phyloP scores from a whole-genome alignment of 2,797 vertebrate genomes.

The Pseudomugil tenellus region DNA sequence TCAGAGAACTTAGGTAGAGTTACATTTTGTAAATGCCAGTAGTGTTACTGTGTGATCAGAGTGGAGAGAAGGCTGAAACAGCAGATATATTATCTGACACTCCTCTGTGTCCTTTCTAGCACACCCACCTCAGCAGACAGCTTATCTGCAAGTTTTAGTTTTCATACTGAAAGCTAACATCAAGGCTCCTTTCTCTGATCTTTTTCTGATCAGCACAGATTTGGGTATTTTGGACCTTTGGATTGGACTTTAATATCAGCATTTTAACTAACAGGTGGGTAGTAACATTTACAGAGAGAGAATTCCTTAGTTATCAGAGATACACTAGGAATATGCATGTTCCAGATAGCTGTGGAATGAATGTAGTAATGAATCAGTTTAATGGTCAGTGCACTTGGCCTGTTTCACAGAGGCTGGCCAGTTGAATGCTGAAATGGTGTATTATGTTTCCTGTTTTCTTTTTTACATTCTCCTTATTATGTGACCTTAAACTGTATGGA shows the following conservation, averaged over 20 bases:
- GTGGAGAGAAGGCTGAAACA: slow-evolving; percentile 74
- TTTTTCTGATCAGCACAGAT: slow-evolving; percentile 31
- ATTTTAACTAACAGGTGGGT: slow-evolving; percentile 63
- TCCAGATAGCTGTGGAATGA: slow-evolving; percentile 6
- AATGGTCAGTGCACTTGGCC: neutral
- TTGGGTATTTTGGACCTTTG: slow-evolving; percentile 32
- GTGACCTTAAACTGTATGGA: neutral
- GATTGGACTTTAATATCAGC: slow-evolving; percentile 36
- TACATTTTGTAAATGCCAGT: slow-evolving; percentile 60
- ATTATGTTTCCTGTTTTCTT: neutral
- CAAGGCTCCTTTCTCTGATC: slow-evolving; percentile 11
- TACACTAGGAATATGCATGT: slow-evolving; percentile 3
- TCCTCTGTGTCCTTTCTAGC: slow-evolving; percentile 55
- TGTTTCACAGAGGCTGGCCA: neutral
- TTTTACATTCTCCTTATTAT: neutral
- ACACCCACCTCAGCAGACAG: slow-evolving; percentile 44
- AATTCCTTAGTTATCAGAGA: slow-evolving; percentile 12
- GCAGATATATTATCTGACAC: slow-evolving; percentile 74
- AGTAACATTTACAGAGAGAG: slow-evolving; percentile 9
- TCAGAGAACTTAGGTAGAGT: slow-evolving; percentile 45
- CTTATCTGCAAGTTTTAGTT: slow-evolving; percentile 35
- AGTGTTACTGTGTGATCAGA: slow-evolving; percentile 57
- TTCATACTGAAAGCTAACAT: slow-evolving; percentile 33
- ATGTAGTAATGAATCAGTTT: neutral
- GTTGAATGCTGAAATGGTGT: neutral